phyloP scores from a whole-genome alignment of 2,888 invertebrate genomes.

The Chymomyza fuscimana region DNA sequence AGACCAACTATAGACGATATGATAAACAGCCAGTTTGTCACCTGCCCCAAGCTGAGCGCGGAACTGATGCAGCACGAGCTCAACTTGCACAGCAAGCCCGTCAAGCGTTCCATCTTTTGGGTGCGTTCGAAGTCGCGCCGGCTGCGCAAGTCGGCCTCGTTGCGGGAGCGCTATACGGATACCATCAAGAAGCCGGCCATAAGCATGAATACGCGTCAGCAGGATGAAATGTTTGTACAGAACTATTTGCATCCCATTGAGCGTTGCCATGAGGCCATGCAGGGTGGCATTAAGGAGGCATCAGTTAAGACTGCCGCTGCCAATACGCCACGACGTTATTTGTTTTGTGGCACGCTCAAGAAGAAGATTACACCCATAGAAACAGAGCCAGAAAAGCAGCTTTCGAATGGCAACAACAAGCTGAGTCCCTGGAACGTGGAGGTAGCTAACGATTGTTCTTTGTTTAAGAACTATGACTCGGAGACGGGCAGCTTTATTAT shows the following conservation, averaged over 20 bases:
- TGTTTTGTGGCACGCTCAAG: conserved; percentile 78
- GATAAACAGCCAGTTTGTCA: conserved; percentile 82
- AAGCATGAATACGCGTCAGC: conserved; percentile 78
- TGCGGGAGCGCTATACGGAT: conserved; percentile 78
- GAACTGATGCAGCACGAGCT: conserved; percentile 79
- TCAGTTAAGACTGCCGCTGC: conserved; percentile 58
- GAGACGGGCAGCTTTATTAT: conserved; percentile 80
- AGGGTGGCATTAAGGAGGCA: conserved; percentile 19
- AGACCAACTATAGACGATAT: conserved; percentile 81
- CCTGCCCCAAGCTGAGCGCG: conserved; percentile 75
- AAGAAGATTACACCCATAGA: conserved; percentile 79
- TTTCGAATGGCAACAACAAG: conserved; percentile 67
- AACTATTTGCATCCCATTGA: conserved; percentile 79
- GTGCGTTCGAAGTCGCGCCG: conserved; percentile 77
- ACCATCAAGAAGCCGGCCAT: conserved; percentile 77
- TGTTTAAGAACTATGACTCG: conserved; percentile 79
- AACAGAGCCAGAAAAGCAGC: conserved; percentile 71
- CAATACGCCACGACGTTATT: conserved; percentile 66
- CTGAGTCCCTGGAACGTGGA: conserved; percentile 72
- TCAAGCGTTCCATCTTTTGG: conserved; percentile 77
- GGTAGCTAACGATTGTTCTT: conserved; percentile 71
- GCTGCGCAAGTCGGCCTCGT: conserved; percentile 76
- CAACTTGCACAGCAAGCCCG: conserved; percentile 74
- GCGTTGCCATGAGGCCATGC: conserved; percentile 51
- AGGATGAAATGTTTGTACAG: conserved; percentile 77